Base-by-base conservation (phyloP, 2,113 vertebrate genomes). In the Podarcis muralis region DNA sequence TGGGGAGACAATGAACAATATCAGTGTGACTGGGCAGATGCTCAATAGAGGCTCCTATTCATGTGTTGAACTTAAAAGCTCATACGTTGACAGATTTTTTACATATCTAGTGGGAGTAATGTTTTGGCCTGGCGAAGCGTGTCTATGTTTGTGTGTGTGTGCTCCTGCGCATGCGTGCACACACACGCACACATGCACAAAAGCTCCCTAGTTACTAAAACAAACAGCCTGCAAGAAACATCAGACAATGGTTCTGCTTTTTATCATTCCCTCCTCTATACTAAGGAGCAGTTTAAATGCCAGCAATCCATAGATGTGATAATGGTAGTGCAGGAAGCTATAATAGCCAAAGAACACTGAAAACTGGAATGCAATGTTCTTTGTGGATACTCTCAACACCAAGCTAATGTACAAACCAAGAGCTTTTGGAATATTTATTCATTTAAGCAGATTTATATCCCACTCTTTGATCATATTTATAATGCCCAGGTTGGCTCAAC, bases 1-100 rank as follows among this genome's bases (percentile, higher is more conserved):
- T 83, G 74, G 40, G 88, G 87, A 88, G 92, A 95, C 90, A 96
- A 95, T 95, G 91, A 92, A 95, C 89, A 95, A 93, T 91, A 91
- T 83, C 57, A 59, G 68, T 92, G 48, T 0, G 0, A 84, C 72
- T 91, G 72, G 16, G 65, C 81, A 25, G 23, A 72, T 4, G 1
- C 59, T 83, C 85, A 91, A 91, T 89, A 93, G 79, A 91, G 87
- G 81, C 86, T 94, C 69, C 88, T 93, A 93, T 95, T 95, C 88
- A 95, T 74, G 83, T 22, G 82, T 53, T 95, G 92, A 92, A 90
- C 92, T 95, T 94, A 92, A 95, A 93, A 93, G 88, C 88, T 92
- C 92, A 88, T 89, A 89, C 57, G 90, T 84, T 75, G 90, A 93
- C 48, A 87, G 84, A 90, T 93, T 95, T 95, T 95, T 90, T 65